These are phyloP conservation scores for Diarsia rubi DNA, from an alignment of 2,888 invertebrate genomes.

Conservation along the genomic window DNA sequence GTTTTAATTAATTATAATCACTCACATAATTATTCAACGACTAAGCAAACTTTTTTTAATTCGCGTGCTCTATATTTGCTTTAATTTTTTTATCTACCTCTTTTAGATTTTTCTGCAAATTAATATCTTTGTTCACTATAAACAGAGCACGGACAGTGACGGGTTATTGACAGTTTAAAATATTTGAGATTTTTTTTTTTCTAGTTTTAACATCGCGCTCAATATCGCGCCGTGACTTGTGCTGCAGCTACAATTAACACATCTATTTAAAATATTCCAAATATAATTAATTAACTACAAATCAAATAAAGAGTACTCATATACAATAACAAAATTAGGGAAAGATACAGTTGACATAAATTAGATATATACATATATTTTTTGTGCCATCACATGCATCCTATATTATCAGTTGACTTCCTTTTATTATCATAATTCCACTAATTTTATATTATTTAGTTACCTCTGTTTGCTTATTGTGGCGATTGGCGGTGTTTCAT, in stretches of 20 bases:
- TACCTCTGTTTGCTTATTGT: constrained; percentile 43
- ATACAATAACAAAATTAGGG: neutral
- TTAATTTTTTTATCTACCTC: neutral
- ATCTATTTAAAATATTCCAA: too few relatives aligned
- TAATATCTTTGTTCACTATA: neutral
- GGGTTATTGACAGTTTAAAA: constrained; percentile 21
- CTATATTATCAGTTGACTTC: constrained; percentile 48
- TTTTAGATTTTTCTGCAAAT: neutral
- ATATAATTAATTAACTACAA: neutral
- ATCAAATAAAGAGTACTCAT: neutral
- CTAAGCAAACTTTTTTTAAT: neutral
- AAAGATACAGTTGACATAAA: neutral
- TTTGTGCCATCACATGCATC: constrained; percentile 23
- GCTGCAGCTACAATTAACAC: neutral
- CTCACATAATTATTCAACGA: neutral
- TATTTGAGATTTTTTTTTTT: neutral
- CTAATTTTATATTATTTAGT: constrained; percentile 66
- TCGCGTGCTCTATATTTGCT: neutral
- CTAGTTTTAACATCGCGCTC: too few relatives aligned
- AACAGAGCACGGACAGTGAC: neutral
- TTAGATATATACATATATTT: too few relatives aligned
- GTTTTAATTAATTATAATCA: constrained; percentile 16
- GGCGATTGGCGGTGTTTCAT: constrained; percentile 30
- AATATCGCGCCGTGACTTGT: neutral
- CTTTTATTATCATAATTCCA: constrained; percentile 51